Conservation (phyloP, 2,888 invertebrate species). For the Argyresthia goedartella region DNA sequence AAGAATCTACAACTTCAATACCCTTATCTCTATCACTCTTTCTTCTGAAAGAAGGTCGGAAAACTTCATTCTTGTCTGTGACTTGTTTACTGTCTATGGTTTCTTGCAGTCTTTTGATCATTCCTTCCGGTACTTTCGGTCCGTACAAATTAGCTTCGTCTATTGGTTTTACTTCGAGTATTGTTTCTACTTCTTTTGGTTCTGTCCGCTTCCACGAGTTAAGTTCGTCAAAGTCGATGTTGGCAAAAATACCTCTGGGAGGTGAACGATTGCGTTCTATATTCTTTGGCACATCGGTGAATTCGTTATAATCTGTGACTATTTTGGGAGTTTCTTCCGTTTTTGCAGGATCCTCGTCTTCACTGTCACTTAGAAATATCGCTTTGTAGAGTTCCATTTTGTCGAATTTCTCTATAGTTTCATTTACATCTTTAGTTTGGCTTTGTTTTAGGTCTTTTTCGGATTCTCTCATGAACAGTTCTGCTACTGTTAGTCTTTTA, state of each 20-base stretch:
- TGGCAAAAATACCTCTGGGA: slow-evolving; percentile 79
- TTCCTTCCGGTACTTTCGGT: slow-evolving; percentile 68
- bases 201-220: slow-evolving; percentile 51
- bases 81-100: slow-evolving; percentile 7
- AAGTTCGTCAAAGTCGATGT: slow-evolving; percentile 72
- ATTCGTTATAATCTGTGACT: slow-evolving; percentile 18
- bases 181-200: slow-evolving; percentile 7
- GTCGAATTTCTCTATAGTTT: slow-evolving; percentile 59
- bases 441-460: slow-evolving; percentile 35
- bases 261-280: slow-evolving; percentile 76
- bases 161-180: slow-evolving; percentile 11
- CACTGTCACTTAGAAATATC: slow-evolving; percentile 88
- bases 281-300: slow-evolving; percentile 60
- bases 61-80: slow-evolving; percentile 12
- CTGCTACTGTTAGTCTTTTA: slow-evolving; percentile 60
- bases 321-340: slow-evolving; percentile 20
- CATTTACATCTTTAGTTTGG: slow-evolving; percentile 34
- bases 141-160: slow-evolving; percentile 56
- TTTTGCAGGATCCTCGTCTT: slow-evolving; percentile 66
- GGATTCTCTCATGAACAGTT: slow-evolving; percentile 56
- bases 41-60: slow-evolving; percentile 26
- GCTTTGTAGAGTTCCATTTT: slow-evolving; percentile 87
- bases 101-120: slow-evolving; percentile 32
- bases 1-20: slow-evolving; percentile 24
- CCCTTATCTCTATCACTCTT: slow-evolving; percentile 20